Base-by-base conservation (phyloP, 2,113 vertebrate genomes). In the Scalopus aquaticus region DNA sequence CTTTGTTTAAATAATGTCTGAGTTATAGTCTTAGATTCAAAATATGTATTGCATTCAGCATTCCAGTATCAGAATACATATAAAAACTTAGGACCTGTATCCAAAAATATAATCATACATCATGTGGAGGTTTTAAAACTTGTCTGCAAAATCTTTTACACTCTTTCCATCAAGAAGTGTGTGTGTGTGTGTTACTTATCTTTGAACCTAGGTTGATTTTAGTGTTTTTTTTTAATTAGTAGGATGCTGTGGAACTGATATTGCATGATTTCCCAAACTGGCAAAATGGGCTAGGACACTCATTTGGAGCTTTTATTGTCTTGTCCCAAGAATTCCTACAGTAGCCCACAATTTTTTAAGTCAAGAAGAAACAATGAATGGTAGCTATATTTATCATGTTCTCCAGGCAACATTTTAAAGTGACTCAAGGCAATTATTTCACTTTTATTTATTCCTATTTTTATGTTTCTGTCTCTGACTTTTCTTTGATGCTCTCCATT, bases 1-100 rank as follows among this genome's bases (percentile, higher is more conserved):
- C 19, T 74, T 95, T 79, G 19, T 39, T 70, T 91, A 86, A 81
- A 85, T 89, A 90, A 91, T 73, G 5, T 84, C 94, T 91, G 60
- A 60, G 20, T 5, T 87, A 1, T 87, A 46, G 42, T 58, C 5
- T 79, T 95, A 73, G 12, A 42, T 91, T 87, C 22, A 73, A 90
- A 85, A 35, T 69, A 81, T 44, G 11, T 58, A 20, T 1, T 69
- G 1, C 78, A 16, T 72, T 96, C 69, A 90, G 44, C 30, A 78
- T 35, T 16, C 42, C 9, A 83, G 22, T 64, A 13, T 26, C 9
- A 72, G 73, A 77, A 26, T 62, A 82, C 2, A 24, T 37, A 62
- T 67, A 65, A 78, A 82, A 85, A 64, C 8, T 81, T 92, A 58
- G 32, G 0, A 42, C 8, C 20, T 49, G 22, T 85, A 13, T 85